Percentiles rank a stretch among this genome's conserved stretches.
Conservation (phyloP, 1,140 invertebrate genomes). For the Cotesia glomerata region DNA sequence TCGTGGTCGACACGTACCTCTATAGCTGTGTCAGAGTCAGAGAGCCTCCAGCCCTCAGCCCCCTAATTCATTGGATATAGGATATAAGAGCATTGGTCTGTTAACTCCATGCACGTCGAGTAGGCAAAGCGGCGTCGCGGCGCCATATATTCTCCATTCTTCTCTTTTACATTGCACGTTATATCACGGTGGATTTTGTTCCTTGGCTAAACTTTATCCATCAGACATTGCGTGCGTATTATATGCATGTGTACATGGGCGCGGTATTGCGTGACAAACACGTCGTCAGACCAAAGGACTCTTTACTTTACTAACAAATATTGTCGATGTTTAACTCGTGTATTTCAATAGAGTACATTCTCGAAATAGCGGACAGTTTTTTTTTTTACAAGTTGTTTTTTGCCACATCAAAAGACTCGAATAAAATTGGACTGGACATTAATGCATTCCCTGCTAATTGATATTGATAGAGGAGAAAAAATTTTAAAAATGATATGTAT, state of each 20-base stretch:
- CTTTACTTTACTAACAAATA: background rate
- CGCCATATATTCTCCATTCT: background rate
- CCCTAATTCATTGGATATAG: too few relatives aligned
- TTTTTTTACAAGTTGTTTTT: too few relatives aligned
- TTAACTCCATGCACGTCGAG: constrained; percentile 18
- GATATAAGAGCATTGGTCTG: constrained; percentile 24
- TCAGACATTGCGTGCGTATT: constrained; percentile 1
- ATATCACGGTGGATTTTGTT: background rate
- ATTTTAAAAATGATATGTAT: too few relatives aligned
- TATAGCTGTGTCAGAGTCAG: too few relatives aligned
- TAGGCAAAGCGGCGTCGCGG: constrained; percentile 8
- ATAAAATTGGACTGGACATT: too few relatives aligned
- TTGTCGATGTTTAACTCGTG: background rate
- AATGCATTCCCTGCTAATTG: too few relatives aligned
- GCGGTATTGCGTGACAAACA: constrained; percentile 20
- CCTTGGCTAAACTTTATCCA: background rate
- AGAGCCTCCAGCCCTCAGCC: background rate
- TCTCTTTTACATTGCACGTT: background rate
- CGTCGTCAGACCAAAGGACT: background rate
- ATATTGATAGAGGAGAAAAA: too few relatives aligned
- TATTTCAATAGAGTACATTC: background rate
- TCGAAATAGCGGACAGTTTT: background rate
- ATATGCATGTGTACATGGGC: constrained; percentile 1
- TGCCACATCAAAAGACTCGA: too few relatives aligned
- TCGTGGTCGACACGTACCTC: constrained; percentile 45